Base-by-base conservation (phyloP, 2,797 vertebrate species). In the Pogonophryne albipinna region DNA sequence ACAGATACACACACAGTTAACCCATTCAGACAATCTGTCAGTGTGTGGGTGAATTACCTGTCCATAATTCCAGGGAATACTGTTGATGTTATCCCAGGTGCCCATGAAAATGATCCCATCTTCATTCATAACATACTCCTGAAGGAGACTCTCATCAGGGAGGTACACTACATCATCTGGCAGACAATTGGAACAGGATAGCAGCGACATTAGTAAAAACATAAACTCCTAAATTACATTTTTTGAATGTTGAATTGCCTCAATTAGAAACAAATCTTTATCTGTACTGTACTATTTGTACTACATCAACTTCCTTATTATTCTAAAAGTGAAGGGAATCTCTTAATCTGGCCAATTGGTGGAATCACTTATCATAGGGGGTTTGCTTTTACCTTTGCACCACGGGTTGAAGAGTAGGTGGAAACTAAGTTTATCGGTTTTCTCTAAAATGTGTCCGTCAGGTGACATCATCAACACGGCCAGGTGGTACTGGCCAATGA, bases 81-180 rank as follows among this genome's bases (percentile, higher is more conserved):
- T 78, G 0, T 49, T 73, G 61, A 98, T 95, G 44, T 93, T 53
- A 62, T 97, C 85, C 89, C 89, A 94, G 69, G 89, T 85, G 7
- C 96, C 97, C 65, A 87, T 92, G 78, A 94, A 97, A 23, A 98
- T 89, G 46, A 95, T 55, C 10, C 97, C 97, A 45, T 95, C 89
- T 85, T 98, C 97, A 86, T 97, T 97, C 87, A 97, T 92, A 13
- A 98, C 53, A 57, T 97, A 97, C 75, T 98, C 97, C 85, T 95
- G 91, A 57, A 97, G 92, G 8, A 91, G 87, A n/a, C 83, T 81
- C 77, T 97, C 95, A 79, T 94, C 94, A 10, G 95, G 90, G 76
- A 97, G 85, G 88, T 96, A 95, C 4, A 97, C 96, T 9, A 84
- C 87, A 49, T 98, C 97, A 83, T 94, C 97, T 98, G 73, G 44